Conservation (phyloP, 2,113 vertebrate species). For the Anolis sagrei region DNA sequence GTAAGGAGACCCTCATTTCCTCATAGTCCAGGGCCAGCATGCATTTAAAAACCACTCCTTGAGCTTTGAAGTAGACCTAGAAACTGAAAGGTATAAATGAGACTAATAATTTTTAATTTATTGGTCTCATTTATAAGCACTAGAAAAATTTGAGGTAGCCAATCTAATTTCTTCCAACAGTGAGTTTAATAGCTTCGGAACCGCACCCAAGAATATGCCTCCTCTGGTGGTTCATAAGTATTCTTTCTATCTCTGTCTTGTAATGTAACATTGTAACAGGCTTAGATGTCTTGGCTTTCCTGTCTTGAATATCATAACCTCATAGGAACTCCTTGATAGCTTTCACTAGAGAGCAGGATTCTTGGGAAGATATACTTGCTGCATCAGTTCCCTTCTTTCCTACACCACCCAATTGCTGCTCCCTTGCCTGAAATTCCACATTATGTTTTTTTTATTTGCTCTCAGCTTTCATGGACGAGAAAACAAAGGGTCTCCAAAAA, state of each 20-base stretch:
- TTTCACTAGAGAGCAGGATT: slow-evolving; percentile 10
- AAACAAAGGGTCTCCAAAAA: slow-evolving; percentile 87
- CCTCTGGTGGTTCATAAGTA: too few species aligned
- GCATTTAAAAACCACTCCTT: too few species aligned
- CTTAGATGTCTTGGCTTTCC: not conserved
- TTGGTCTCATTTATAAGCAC: too few species aligned
- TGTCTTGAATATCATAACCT: slow-evolving; percentile 9
- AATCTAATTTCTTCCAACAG: too few species aligned
- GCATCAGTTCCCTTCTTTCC: slow-evolving; percentile 20
- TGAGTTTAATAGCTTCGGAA: too few species aligned
- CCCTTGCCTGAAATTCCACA: slow-evolving; percentile 33
- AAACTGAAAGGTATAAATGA: too few species aligned
- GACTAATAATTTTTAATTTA: too few species aligned
- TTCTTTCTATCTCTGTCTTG: not conserved
- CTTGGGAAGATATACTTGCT: rapidly evolving
- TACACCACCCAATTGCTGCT: not conserved
- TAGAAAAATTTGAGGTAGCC: too few species aligned
- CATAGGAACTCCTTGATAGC: not conserved
- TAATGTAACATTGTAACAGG: slow-evolving; percentile 24
- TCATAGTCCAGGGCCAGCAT: too few species aligned
- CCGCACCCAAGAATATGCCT: too few species aligned
- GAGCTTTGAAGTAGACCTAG: too few species aligned
- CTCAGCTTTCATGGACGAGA: slow-evolving; percentile 90
- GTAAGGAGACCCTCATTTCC: too few species aligned
- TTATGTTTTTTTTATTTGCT: slow-evolving; percentile 13